phyloP scores from a whole-genome alignment of 2,888 invertebrate genomes.

The Volucella bombylans region DNA sequence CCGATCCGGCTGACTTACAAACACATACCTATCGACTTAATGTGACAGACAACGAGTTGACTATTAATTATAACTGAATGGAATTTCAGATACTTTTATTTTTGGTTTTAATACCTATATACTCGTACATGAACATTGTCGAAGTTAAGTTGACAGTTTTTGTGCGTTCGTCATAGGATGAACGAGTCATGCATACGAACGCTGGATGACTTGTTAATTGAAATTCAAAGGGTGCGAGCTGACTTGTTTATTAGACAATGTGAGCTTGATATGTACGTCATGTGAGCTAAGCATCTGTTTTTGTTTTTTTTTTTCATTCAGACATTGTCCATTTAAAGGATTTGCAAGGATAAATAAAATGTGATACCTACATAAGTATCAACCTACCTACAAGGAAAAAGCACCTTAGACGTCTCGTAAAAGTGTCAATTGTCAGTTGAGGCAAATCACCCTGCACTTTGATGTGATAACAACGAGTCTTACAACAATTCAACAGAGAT shows the following conservation, averaged over 20 bases:
- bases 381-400: no score
- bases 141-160: conserved; percentile 8
- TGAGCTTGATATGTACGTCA: no score
- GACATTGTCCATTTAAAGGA: no score
- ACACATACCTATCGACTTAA: conserved; percentile 36
- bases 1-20: background rate
- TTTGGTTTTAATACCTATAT: background rate
- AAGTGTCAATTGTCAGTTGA: no score
- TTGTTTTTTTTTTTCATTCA: no score
- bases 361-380: no score
- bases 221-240: background rate
- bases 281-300: no score
- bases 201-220: conserved; percentile 35
- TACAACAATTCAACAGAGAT: no score
- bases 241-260: background rate
- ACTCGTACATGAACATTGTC: conserved; percentile 38
- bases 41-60: conserved; percentile 41
- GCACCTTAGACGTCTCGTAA: no score
- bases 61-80: conserved; percentile 57
- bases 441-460: no score
- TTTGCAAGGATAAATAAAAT: no score
- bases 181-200: background rate
- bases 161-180: conserved; percentile 37
- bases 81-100: conserved; percentile 45
- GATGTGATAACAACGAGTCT: no score